phyloP scores from a whole-genome alignment of 2,888 invertebrate species.

The Diarsia mendica region DNA sequence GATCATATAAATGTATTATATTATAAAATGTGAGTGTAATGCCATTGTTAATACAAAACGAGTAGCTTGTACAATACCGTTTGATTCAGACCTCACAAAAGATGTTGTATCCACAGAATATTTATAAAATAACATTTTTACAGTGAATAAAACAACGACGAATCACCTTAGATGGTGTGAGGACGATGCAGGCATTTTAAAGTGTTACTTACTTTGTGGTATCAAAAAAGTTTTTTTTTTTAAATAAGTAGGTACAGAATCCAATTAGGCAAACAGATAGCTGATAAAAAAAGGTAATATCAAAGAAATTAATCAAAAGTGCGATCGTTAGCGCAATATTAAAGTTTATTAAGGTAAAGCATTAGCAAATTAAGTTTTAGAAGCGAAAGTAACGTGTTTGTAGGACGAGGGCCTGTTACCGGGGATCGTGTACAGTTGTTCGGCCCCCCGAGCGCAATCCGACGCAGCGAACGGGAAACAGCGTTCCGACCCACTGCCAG shows the following conservation, averaged over 20 bases:
- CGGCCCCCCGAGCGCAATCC: conserved; percentile 80
- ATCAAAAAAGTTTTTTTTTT: neutral
- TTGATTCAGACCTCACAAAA: conserved; percentile 6
- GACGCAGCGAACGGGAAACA: conserved; percentile 81
- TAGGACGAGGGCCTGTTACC: conserved; percentile 79
- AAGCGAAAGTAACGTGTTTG: conserved; percentile 77
- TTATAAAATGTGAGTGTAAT: conserved; percentile 35
- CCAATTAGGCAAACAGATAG: conserved; percentile 15
- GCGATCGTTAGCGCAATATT: conserved; percentile 63
- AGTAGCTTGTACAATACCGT: conserved; percentile 39
- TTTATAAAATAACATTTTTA: neutral
- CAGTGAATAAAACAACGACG: conserved; percentile 6
- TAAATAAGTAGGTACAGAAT: conserved; percentile 7
- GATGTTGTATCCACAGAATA: conserved; percentile 1
- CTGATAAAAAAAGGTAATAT: conserved; percentile 32
- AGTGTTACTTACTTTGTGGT: conserved; percentile 24
- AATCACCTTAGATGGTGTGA: conserved; percentile 7
- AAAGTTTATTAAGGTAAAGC: conserved; percentile 68
- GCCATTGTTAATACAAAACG: conserved; percentile 27
- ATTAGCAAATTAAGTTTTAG: conserved; percentile 73
- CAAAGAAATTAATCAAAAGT: conserved; percentile 57
- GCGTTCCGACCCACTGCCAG: conserved; percentile 82
- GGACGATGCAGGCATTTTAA: conserved; percentile 4
- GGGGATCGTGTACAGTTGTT: conserved; percentile 86
- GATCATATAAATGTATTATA: conserved; percentile 46